Evolutionary conservation across 1,140 invertebrate species (phyloP).

Genomic region (Aphelinus certus): DNA sequence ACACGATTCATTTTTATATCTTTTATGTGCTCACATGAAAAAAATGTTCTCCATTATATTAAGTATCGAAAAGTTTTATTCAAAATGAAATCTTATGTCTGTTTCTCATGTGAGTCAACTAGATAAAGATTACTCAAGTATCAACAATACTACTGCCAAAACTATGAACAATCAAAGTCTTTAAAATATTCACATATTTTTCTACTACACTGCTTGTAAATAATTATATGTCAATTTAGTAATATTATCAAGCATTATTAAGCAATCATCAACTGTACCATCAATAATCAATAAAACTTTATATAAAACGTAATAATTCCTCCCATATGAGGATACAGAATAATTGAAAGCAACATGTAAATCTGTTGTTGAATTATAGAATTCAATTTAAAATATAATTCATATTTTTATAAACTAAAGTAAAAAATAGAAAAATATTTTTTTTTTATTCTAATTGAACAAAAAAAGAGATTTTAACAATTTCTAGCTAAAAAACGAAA

Average conservation of each 20-base stretch:
- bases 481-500: slow-evolving; percentile 15
- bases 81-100: not conserved
- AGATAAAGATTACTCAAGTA: not conserved
- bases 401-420: not conserved
- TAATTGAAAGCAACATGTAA: no score
- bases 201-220: slow-evolving; percentile 29
- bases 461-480: not conserved
- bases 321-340: not conserved
- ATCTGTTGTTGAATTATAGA: not conserved
- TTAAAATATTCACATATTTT: slow-evolving; percentile 8
- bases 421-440: slow-evolving; percentile 1
- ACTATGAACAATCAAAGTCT: slow-evolving; percentile 17
- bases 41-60: no score
- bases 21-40: no score
- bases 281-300: slow-evolving; percentile 26
- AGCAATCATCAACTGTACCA: not conserved
- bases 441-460: not conserved
- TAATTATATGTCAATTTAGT: slow-evolving; percentile 16
- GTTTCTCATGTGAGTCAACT: not conserved
- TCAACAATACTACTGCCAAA: slow-evolving; percentile 7
- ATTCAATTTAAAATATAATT: slow-evolving; percentile 1
- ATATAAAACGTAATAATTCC: not conserved
- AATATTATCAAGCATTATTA: not conserved
- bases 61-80: no score
- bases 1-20: no score